Evolutionary conservation across 2,797 vertebrate species (phyloP).

Genomic region (Xenops minutus): DNA sequence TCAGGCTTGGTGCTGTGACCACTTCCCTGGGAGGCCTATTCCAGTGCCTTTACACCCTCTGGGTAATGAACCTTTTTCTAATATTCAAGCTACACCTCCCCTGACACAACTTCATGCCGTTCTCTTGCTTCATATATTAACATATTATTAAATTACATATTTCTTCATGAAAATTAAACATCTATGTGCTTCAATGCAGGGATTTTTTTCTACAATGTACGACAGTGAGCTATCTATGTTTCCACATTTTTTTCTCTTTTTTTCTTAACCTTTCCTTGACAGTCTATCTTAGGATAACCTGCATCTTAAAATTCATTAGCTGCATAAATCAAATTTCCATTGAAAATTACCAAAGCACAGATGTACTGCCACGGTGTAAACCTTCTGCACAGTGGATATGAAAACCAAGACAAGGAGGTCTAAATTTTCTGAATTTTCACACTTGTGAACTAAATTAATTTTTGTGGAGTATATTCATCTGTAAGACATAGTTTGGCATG

Average conservation of each 20-base stretch:
- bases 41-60: neutral
- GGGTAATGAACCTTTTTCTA: neutral
- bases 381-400: neutral
- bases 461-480: fast-evolving
- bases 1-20: neutral
- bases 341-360: neutral
- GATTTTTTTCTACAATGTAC: neutral
- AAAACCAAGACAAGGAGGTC: neutral
- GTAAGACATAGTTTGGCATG: neutral
- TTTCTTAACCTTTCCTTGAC: neutral
- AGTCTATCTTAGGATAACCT: neutral
- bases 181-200: fast-evolving
- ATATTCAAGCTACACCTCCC: neutral
- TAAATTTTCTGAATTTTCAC: neutral
- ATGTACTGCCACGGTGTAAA: neutral
- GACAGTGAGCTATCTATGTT: neutral
- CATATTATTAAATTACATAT: neutral
- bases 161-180: neutral
- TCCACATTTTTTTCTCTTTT: neutral
- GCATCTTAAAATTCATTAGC: neutral
- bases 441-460: neutral
- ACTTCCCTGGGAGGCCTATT: neutral
- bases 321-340: neutral
- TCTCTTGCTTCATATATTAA: neutral
- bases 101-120: neutral